Conservation (phyloP, 2,113 vertebrate species). For the Hystrix brachyura region DNA sequence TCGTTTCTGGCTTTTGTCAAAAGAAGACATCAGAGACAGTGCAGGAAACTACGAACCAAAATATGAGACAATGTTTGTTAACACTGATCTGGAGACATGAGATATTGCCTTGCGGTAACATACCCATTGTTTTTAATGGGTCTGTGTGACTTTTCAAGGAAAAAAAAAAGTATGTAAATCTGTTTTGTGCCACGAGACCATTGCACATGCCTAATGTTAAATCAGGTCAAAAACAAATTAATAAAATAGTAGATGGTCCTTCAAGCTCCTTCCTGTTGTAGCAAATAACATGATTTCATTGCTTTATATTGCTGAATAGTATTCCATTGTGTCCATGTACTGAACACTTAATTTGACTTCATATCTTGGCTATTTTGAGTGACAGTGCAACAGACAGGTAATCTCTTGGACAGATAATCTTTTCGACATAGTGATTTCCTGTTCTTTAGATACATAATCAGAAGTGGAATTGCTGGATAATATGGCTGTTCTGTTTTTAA, state of each 20-base stretch:
- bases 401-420: not conserved
- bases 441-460: not conserved
- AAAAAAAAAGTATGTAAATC: not conserved
- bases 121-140: not conserved
- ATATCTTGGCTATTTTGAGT: too few species aligned
- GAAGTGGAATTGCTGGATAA: not conserved
- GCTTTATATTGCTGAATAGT: not conserved
- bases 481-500: not conserved
- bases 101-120: not conserved
- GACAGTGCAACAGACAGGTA: not conserved
- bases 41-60: not conserved
- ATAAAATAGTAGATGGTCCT: not conserved
- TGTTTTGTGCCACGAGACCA: not conserved
- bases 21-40: not conserved
- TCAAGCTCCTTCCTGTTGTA: not conserved
- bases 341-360: not conserved
- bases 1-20: conserved; percentile 3
- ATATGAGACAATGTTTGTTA: not conserved
- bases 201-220: not conserved
- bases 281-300: not conserved
- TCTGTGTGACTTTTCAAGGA: not conserved
- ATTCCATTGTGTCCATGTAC: not conserved
- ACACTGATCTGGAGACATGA: not conserved
- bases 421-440: not conserved
- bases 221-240: not conserved